Evolutionary conservation across 1,140 invertebrate genomes (phyloP).

Genomic region (Homarus americanus): DNA sequence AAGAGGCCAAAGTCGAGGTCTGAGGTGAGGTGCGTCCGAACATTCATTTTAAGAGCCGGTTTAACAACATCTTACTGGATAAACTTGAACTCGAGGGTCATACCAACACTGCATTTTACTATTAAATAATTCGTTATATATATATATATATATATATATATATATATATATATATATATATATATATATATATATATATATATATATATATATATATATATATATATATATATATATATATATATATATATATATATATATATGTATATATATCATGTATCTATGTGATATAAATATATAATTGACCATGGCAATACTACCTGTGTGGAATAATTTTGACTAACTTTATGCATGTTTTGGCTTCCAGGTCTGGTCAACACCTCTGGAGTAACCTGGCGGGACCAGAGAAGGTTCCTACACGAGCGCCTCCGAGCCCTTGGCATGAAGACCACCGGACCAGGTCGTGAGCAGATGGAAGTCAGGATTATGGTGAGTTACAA

Average conservation of each 20-base stretch:
- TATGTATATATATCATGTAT: background rate
- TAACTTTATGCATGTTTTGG: slow-evolving; percentile 51
- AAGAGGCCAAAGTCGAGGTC: slow-evolving; percentile 22
- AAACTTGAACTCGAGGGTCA: slow-evolving; percentile 51
- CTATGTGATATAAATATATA: background rate
- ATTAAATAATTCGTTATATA: background rate
- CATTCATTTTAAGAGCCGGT: slow-evolving; percentile 31
- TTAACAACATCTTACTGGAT: slow-evolving; percentile 25
- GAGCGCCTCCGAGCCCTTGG: slow-evolving; percentile 84
- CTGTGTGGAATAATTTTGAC: too few relatives aligned
- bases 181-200: background rate
- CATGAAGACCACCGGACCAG: slow-evolving; percentile 87
- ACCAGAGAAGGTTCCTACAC: slow-evolving; percentile 93
- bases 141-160: background rate
- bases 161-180: background rate
- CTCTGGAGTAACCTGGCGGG: slow-evolving; percentile 94
- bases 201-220: too few relatives aligned
- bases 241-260: too few relatives aligned
- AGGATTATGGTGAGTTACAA: slow-evolving; percentile 83
- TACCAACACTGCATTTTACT: background rate
- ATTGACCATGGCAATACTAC: too few relatives aligned
- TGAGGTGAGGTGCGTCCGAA: background rate
- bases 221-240: too few relatives aligned
- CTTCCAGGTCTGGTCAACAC: slow-evolving; percentile 92
- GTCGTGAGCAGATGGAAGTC: slow-evolving; percentile 89